These are phyloP conservation scores for Phlogophora meticulosa DNA, from an alignment of 2,888 invertebrate genomes.

Conservation along the genomic window DNA sequence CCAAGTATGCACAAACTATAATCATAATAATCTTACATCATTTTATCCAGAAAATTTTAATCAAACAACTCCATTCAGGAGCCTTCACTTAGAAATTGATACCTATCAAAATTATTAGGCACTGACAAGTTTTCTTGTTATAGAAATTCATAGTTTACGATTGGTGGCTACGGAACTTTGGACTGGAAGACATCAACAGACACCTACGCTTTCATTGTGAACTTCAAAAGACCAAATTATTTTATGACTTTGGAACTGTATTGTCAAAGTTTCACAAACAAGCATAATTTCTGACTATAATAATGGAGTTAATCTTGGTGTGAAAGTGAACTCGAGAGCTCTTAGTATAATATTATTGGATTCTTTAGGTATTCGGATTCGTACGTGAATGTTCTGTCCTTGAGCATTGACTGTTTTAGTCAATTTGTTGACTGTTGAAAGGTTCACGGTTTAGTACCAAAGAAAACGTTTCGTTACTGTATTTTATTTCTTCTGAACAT, in stretches of 20 bases:
- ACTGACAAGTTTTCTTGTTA: constrained; percentile 42
- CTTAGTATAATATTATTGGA: background rate
- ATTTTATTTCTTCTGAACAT: too few relatives aligned
- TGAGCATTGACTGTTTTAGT: background rate
- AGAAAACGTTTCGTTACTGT: too few relatives aligned
- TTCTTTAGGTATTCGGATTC: too few relatives aligned
- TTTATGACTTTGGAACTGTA: constrained; percentile 42
- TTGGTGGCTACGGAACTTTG: constrained; percentile 26
- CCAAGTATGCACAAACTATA: background rate
- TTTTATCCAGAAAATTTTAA: constrained; percentile 3
- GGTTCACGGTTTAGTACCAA: too few relatives aligned
- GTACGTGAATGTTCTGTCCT: background rate
- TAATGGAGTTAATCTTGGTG: constrained; percentile 3
- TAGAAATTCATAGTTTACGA: constrained; percentile 48
- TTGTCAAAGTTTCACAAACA: constrained; percentile 40
- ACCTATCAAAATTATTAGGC: constrained; percentile 9
- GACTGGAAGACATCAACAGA: constrained; percentile 9
- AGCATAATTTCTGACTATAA: constrained; percentile 24
- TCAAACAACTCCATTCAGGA: constrained; percentile 46
- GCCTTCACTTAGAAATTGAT: constrained; percentile 26
- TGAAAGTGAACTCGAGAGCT: background rate
- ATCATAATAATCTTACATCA: background rate
- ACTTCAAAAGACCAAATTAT: constrained; percentile 26
- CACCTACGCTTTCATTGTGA: constrained; percentile 22
- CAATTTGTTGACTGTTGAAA: too few relatives aligned